A percentile compares a stretch with the other conserved stretches of the same genome.
Evolutionary conservation across 2,797 vertebrate genomes (phyloP).

Genomic region (Schizopygopsis malacanthus): DNA sequence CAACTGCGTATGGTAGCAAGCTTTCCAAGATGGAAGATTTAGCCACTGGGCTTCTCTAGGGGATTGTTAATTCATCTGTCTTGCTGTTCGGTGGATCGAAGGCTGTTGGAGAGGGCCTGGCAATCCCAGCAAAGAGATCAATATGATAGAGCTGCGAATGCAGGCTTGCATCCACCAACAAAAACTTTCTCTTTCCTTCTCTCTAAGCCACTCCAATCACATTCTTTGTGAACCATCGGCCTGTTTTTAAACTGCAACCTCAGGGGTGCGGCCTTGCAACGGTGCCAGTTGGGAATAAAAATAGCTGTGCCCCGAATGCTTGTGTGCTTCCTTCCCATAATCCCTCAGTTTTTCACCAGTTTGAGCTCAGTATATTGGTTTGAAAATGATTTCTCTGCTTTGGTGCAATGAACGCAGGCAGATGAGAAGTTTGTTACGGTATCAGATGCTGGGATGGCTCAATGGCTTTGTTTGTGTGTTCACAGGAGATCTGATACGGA

Average conservation of each 20-base stretch:
- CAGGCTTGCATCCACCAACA: constrained; percentile 42
- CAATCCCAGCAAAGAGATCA: constrained; percentile 43
- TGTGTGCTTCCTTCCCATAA: constrained; percentile 54
- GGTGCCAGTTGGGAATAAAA: constrained; percentile 61
- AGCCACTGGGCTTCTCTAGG: constrained; percentile 18
- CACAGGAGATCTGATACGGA: constrained; percentile 77
- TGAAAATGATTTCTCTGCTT: constrained; percentile 23
- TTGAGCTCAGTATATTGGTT: constrained; percentile 18
- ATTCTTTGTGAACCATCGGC: constrained; percentile 60
- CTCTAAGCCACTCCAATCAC: constrained; percentile 48
- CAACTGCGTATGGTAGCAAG: constrained; percentile 34
- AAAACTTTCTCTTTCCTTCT: constrained; percentile 35
- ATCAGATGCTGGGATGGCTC: constrained; percentile 42
- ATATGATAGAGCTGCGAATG: constrained; percentile 53
- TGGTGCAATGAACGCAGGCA: not conserved
- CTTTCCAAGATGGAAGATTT: constrained; percentile 28
- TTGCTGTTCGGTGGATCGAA: constrained; percentile 55
- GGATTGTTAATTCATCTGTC: constrained; percentile 52
- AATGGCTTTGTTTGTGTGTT: constrained; percentile 49
- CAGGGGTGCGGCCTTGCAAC: constrained; percentile 62
- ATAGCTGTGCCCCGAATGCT: constrained; percentile 57
- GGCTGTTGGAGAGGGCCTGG: constrained; percentile 35
- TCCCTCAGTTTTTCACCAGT: constrained; percentile 42
- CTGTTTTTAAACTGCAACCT: constrained; percentile 64
- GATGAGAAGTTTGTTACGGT: constrained; percentile 7